phyloP scores from a whole-genome alignment of 2,888 invertebrate species.

The Silvanus unidentatus region DNA sequence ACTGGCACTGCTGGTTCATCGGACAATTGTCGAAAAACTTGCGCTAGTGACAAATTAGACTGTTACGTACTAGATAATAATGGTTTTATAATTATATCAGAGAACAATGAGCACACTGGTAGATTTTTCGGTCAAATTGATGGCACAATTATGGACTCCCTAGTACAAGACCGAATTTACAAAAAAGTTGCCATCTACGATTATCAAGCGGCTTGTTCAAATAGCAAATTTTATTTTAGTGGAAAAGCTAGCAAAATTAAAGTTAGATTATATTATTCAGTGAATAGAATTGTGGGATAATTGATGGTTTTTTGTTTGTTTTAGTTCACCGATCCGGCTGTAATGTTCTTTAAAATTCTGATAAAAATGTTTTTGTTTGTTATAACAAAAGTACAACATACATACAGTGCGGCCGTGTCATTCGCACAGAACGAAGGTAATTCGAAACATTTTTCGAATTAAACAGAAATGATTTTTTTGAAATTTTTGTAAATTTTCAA shows the following conservation, averaged over 20 bases:
- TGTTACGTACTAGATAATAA: constrained; percentile 93
- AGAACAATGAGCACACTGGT: constrained; percentile 79
- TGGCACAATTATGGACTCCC: constrained; percentile 88
- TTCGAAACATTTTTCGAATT: too few relatives aligned
- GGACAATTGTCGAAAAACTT: constrained; percentile 68
- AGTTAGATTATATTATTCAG: constrained; percentile 28
- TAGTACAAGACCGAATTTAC: constrained; percentile 86
- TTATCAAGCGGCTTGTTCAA: constrained; percentile 81
- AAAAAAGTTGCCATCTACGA: constrained; percentile 82
- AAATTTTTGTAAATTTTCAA: not conserved
- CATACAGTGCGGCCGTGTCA: too few relatives aligned
- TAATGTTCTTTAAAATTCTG: too few relatives aligned
- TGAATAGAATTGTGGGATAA: not conserved
- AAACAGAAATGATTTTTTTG: too few relatives aligned
- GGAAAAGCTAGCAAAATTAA: constrained; percentile 47
- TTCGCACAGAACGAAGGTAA: too few relatives aligned
- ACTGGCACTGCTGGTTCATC: constrained; percentile 50
- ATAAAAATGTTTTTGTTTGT: too few relatives aligned
- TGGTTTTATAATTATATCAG: constrained; percentile 88
- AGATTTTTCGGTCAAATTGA: constrained; percentile 92
- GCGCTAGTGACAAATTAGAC: constrained; percentile 80
- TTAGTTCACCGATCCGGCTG: too few relatives aligned
- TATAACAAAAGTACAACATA: too few relatives aligned
- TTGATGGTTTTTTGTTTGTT: too few relatives aligned
- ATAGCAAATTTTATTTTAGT: constrained; percentile 60